These are phyloP conservation scores for Lottia scabra DNA, from an alignment of 2,888 invertebrate genomes.

Conservation along the genomic window DNA sequence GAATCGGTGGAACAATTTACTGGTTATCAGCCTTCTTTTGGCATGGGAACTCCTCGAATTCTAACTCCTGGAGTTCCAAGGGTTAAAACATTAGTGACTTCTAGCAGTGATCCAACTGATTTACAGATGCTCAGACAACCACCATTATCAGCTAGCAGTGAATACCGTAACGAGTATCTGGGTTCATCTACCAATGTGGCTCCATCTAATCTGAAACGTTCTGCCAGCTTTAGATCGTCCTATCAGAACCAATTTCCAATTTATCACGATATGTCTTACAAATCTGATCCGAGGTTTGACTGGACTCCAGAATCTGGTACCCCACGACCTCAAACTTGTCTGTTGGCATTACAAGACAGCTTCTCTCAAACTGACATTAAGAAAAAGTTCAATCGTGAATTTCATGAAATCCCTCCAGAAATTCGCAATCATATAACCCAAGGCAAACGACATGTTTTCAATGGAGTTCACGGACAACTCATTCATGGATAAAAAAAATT, in stretches of 20 bases:
- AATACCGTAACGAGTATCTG: slow-evolving; percentile 50
- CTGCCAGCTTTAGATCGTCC: slow-evolving; percentile 39
- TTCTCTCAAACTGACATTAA: slow-evolving; percentile 58
- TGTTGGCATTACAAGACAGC: slow-evolving; percentile 59
- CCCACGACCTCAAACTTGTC: slow-evolving; percentile 58
- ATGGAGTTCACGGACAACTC: slow-evolving; percentile 60
- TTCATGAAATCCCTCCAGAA: slow-evolving; percentile 61
- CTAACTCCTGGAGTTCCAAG: slow-evolving; percentile 6
- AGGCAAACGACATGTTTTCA: slow-evolving; percentile 64
- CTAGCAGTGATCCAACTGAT: background rate
- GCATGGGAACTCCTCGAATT: slow-evolving; percentile 19
- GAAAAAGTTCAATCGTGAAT: slow-evolving; percentile 53
- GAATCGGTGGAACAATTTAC: slow-evolving; percentile 2
- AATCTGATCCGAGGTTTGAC: slow-evolving; percentile 52
- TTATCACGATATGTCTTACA: slow-evolving; percentile 48
- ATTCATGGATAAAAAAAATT: slow-evolving; percentile 50
- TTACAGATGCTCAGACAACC: slow-evolving; percentile 17
- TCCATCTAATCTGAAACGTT: slow-evolving; percentile 44
- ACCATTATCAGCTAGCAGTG: slow-evolving; percentile 39
- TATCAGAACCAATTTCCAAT: slow-evolving; percentile 53
- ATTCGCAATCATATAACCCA: slow-evolving; percentile 56
- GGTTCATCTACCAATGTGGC: slow-evolving; percentile 52
- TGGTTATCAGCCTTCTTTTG: background rate
- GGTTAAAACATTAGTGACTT: background rate
- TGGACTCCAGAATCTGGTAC: slow-evolving; percentile 59